These are phyloP conservation scores for Agriopis marginaria DNA, from an alignment of 2,888 invertebrate genomes.

Conservation along the genomic window DNA sequence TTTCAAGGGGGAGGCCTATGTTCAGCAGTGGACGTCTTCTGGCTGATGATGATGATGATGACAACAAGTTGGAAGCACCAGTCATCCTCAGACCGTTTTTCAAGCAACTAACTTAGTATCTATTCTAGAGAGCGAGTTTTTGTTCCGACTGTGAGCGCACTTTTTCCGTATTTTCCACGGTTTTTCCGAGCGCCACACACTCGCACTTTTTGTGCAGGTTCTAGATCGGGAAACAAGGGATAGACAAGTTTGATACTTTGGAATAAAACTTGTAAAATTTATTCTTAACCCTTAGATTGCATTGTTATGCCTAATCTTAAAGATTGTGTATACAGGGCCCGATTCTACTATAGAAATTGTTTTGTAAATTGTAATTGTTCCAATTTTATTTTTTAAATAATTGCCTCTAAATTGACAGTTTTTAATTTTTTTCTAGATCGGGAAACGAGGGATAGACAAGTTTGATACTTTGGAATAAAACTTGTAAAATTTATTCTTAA, in stretches of 20 bases:
- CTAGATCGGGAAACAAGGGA: conserved; percentile 30
- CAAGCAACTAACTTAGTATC: conserved; percentile 8
- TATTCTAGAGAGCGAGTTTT: conserved; percentile 56
- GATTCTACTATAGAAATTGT: too few species aligned
- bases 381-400: too few species aligned
- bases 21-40: too few species aligned
- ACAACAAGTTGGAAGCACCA: not conserved
- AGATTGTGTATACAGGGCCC: too few species aligned
- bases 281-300: too few species aligned
- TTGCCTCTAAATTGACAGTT: too few species aligned
- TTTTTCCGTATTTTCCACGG: conserved; percentile 83
- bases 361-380: too few species aligned
- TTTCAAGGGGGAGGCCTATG: too few species aligned
- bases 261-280: not conserved
- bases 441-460: conserved; percentile 25
- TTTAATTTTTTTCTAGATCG: conserved; percentile 38
- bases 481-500: not conserved
- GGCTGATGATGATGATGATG: too few species aligned
- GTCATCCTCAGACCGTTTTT: not conserved
- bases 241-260: conserved; percentile 56
- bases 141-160: conserved; percentile 66
- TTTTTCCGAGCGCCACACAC: conserved; percentile 70
- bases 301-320: too few species aligned
- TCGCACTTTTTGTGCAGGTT: conserved; percentile 54
- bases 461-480: conserved; percentile 54